These are phyloP conservation scores for Tiliacea citrago DNA, from an alignment of 2,888 invertebrate genomes.

Conservation along the genomic window DNA sequence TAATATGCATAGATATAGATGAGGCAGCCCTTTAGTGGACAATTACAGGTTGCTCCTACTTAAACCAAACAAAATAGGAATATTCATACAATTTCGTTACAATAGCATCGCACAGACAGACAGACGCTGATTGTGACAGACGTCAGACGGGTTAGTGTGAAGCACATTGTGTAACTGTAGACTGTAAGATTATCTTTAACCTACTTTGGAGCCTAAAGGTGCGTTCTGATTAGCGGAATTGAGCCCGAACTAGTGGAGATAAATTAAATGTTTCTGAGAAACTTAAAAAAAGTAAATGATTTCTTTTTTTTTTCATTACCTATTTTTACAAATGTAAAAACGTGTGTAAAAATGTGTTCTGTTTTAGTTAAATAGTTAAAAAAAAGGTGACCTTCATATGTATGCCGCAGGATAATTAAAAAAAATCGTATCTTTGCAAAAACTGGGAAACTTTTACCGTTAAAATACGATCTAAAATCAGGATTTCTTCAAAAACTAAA, in stretches of 20 bases:
- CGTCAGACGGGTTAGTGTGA: neutral
- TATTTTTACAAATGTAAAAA: too few relatives aligned
- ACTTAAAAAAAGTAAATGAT: neutral
- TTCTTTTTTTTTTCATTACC: neutral
- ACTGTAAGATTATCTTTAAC: constrained; percentile 40
- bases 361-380: too few relatives aligned
- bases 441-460: neutral
- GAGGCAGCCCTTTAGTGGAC: neutral
- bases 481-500: neutral
- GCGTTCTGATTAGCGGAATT: constrained; percentile 17
- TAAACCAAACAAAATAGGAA: constrained; percentile 5
- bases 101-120: constrained; percentile 28
- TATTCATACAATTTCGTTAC: constrained; percentile 17
- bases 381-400: neutral
- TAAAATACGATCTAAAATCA: neutral
- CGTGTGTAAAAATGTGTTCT: too few relatives aligned
- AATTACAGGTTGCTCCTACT: neutral
- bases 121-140: constrained; percentile 47
- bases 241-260: neutral
- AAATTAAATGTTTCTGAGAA: neutral
- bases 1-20: too few relatives aligned
- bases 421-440: neutral
- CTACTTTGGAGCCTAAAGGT: constrained; percentile 46
- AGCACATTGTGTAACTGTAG: constrained; percentile 27
- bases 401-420: neutral